Evolutionary conservation across 2,888 invertebrate genomes (phyloP), one percentile per base, ranked within the genome.

Genomic region (Imbricaverruca yamaguchii): DNA sequence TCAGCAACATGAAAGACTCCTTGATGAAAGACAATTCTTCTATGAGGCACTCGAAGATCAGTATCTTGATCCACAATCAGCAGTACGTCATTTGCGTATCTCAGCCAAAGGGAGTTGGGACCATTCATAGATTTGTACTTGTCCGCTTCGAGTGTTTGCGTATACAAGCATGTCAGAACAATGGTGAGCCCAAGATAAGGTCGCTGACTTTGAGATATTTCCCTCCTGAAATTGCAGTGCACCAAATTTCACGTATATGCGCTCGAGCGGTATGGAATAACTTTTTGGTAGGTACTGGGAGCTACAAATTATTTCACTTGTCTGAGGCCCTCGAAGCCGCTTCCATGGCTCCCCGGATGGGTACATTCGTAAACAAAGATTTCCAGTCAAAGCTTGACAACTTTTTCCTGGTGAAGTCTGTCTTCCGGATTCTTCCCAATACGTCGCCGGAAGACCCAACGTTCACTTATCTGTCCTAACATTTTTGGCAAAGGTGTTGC

Each of bases 321-420:
- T 69, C 56, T 23, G 13, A 15, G 12, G 69, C 81, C 56, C 69
- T 69, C 9, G 53, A 18, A 15, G 57, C 81, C 21, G 81, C 81
- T n/a, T 81, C 23, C 56, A 69, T 81, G 7, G 81, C 69, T 13
- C 81, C 63, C 21, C 39, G 57, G 53, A 81, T 55, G n/a, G 69
- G 53, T 0, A 81, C 81, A 23, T 81, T 81, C 8, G 11, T 81
- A 65, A 81, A 81, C 6, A 69, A 21, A 1, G 67, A 15, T 21
- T 81, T 81, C 55, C 69, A 63, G 53, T 81, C 69, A 57, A 81
- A 81, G 39, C 69, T 81, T 25, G 69, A 63, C n/a, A 81, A 25
- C 63, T 81, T 81, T 65, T 81, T 81, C 8, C 6, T 67, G 21
- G 15, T 13, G 55, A 69, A 53, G 21, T 81, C 69, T 74, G 65